Conservation (phyloP, 2,888 invertebrate genomes). For the Eulithis prunata region DNA sequence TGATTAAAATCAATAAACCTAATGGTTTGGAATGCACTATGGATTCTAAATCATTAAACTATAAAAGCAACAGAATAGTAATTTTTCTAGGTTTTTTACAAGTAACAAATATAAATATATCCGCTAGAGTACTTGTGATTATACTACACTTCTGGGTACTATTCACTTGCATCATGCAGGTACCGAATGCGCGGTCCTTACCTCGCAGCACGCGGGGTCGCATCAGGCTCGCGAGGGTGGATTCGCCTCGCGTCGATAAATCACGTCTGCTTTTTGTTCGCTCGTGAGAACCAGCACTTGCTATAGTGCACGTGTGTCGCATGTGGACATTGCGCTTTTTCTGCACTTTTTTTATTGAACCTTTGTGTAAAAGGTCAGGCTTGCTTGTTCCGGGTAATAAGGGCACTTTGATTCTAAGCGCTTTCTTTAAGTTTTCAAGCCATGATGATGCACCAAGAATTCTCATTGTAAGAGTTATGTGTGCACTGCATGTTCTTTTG, state of each 20-base stretch:
- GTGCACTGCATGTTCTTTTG: no score
- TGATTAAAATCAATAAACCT: conserved; percentile 29
- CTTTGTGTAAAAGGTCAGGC: conserved; percentile 42
- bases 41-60: conserved; percentile 1
- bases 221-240: conserved; percentile 45
- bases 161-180: conserved; percentile 1
- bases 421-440: not conserved
- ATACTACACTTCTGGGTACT: no score
- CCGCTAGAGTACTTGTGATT: not conserved
- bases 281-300: conserved; percentile 73
- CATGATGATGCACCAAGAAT: no score
- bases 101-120: no score
- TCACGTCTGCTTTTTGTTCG: conserved; percentile 60
- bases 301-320: conserved; percentile 43
- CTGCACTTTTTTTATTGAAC: conserved; percentile 36
- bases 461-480: no score
- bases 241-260: conserved; percentile 61
- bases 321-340: conserved; percentile 51
- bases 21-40: conserved; percentile 11
- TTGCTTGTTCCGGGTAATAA: conserved; percentile 36
- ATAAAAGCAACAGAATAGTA: not conserved
- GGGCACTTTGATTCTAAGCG: not conserved
- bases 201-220: conserved; percentile 40
- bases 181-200: conserved; percentile 34
- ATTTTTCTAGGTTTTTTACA: no score